Base-by-base conservation (phyloP, 1,140 invertebrate genomes). In the Nasonia giraulti region DNA sequence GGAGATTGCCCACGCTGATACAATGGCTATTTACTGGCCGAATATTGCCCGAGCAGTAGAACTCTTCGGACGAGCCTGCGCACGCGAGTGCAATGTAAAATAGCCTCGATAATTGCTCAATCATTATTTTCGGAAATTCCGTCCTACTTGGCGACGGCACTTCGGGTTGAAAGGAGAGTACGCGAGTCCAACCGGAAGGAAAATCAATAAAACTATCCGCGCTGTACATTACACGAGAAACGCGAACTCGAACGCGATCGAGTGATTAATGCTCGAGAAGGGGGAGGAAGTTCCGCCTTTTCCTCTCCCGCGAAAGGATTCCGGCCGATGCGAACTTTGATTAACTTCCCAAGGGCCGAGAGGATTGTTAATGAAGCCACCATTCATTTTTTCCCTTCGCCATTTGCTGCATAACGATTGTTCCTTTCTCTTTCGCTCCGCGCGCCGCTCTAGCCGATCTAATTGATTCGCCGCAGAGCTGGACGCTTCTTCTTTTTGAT, bases 271-370 rank as follows among this genome's bases (percentile, higher is more conserved):
- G 76, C 71, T n/a, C 7, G 71, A 55, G 71, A 62, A 62, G 20
- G 27, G 40, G 3, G 10, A 31, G 11, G n/a, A 3, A 73, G 76
- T 80, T 84, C 33, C 47, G 44, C 33, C 77, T 84, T 71, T 75
- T 84, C 69, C 44, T 84, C 69, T 74, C 50, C 20, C 37, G 2
- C 50, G 20, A 74, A 80, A 75, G 78, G 50, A 84, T 84, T 84
- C 83, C 31, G 69, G 40, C 31, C 74, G 55, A 76, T 85, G 79
- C 83, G 78, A 81, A 73, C 83, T 85, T 81, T 85, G 81, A 85
- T 85, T 85, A 85, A 81, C 83, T 85, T 37, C 20, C n/a, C 40
- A 37, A 80, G 50, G 33, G 33, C 27, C 27, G 27, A 69, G 83
- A 62, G 68, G 40, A 44, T 85, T 85, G 77, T 76, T 80, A 81